Base-by-base conservation (phyloP, 2,113 vertebrate genomes). In the Ceyx cyanopectus region DNA sequence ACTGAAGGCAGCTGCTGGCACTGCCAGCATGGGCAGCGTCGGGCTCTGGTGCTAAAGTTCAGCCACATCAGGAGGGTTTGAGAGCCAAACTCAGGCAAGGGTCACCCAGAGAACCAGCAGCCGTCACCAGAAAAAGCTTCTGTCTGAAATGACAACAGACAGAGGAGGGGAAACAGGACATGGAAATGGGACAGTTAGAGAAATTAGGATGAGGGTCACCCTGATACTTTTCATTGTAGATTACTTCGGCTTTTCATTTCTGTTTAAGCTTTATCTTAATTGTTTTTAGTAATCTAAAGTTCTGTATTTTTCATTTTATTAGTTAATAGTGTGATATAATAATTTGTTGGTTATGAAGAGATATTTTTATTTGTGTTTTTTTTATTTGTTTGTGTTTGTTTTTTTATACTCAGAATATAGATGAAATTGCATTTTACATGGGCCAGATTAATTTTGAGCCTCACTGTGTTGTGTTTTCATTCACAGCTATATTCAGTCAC, bases 11-110 rank as follows among this genome's bases (percentile, higher is more conserved):
- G 24, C 29, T 40, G 62, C 63, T 6, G 17, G 72, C 53, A 20
- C 45, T 45, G 1, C 2, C 37, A 15, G 65, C 20, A 3, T 2
- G 2, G 46, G 1, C 56, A 2, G 50, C 9, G 23, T 7, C 72
- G 4, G 60, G 67, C 34, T 11, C 1, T 13, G 5, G 29, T 15
- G 14, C 48, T 17, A 1, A 21, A 30, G 54, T 56, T 67, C 21
- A 18, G 84, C 5, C 14, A 5, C 69, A 8, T 19, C n/a, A 10
- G 58, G 4, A 6, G 67, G 58, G 5, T 27, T 20, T 10, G 41
- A 26, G 74, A 1, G 11, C 61, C 37, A 3, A 57, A 11, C 21
- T 2, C 34, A 43, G 66, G n/a, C 72, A 23, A 3, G 34, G 66
- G 53, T 54, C 73, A 24, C 7, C 1, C 2, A 12, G 23, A 4